Base-by-base conservation (phyloP, 1,140 invertebrate genomes). In the Cotesia chilonis region DNA sequence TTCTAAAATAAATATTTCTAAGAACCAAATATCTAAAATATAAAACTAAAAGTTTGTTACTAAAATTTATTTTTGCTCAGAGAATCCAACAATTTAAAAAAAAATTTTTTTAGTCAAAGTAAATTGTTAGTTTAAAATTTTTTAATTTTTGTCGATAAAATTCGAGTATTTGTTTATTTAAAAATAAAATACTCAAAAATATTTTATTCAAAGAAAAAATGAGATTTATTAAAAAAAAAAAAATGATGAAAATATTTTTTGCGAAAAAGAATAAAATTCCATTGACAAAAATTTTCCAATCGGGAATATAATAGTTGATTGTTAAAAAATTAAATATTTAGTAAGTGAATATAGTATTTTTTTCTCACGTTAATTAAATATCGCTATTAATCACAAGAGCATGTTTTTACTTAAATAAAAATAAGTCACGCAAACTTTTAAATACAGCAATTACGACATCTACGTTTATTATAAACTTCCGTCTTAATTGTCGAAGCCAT, bases 381-480 rank as follows among this genome's bases (percentile, higher is more conserved):
- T 67, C 20, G 14, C 51, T 55, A 35, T 14, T 4, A 63, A 17
- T n/a, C 35, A 54, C 63, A 37, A 51, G 54, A 17, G 10, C 5
- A 14, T 55, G 17, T 28, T 59, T 17, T 47, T 37, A 64, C 36
- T 12, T 3, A 70, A 51, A 47, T 51, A 61, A 70, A 51, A 66
- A 64, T 55, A 57, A 70, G 55, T 71, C 67, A 68, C 47, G 47
- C 47, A 68, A 54, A 63, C 57, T 67, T 67, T 72, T 36, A 61
- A 61, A 61, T 35, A 61, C 55, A 68, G 66, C 65, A 72, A 72
- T 72, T 72, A 68, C 52, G 52, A 71, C 65, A 68, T 68, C 65
- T 72, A 17, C 66, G 38, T 72, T 72, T 72, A 68, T 63, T 66
- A 68, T 59, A 68, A 63, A 72, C 65, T 72, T 72, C 64, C 71